These are phyloP conservation scores for Ctena decussata DNA, from an alignment of 2,888 invertebrate genomes.

Conservation along the genomic window DNA sequence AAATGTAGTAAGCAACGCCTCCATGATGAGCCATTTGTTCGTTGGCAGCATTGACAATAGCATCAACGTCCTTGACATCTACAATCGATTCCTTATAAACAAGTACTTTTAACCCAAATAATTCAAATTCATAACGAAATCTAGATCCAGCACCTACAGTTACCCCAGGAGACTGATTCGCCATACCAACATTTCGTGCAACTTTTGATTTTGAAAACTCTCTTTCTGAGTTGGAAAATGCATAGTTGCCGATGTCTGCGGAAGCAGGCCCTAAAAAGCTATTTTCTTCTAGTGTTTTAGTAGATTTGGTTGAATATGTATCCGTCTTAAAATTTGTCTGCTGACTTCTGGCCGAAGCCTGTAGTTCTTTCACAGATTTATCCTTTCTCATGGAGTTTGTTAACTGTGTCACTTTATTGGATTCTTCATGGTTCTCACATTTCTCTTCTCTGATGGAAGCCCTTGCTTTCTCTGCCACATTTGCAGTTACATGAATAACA, in stretches of 20 bases:
- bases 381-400: too few species aligned
- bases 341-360: too few species aligned
- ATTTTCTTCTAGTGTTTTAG: too few species aligned
- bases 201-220: background rate
- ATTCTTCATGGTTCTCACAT: too few species aligned
- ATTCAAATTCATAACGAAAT: slow-evolving; percentile 33
- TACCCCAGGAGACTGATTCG: slow-evolving; percentile 5
- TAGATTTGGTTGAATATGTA: too few species aligned
- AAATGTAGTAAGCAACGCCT: slow-evolving; percentile 67
- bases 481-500: background rate
- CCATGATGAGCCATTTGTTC: slow-evolving; percentile 66
- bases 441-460: too few species aligned
- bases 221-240: too few species aligned
- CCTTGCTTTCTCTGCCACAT: background rate
- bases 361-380: too few species aligned
- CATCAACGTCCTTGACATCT: slow-evolving; percentile 64
- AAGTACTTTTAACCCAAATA: slow-evolving; percentile 22
- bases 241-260: background rate
- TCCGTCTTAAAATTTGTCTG: too few species aligned
- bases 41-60: slow-evolving; percentile 77
- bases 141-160: slow-evolving; percentile 19
- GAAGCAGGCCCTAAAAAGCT: background rate
- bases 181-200: background rate
- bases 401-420: too few species aligned
- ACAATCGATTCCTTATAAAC: slow-evolving; percentile 53